Base-by-base conservation (phyloP, 2,113 vertebrate species). In the Prietella phreatophila region DNA sequence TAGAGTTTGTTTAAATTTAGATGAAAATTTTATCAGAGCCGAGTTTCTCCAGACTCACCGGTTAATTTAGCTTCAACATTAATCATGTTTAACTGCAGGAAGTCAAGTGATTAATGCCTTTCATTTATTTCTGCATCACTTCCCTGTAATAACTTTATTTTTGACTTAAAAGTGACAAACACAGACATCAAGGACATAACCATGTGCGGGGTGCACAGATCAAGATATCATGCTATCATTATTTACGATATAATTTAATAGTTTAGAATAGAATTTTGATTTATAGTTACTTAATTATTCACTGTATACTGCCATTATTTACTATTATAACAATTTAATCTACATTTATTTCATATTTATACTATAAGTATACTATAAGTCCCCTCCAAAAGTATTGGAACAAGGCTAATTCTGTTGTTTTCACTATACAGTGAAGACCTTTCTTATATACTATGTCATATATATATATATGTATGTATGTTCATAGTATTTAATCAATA, bases 11-110 rank as follows among this genome's bases (percentile, higher is more conserved):
- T 71, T 19, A 11, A 56, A 82, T 82, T 83, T 63, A 25, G 33
- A 65, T 80, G 7, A 67, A 80, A 53, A n/a, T 79, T 86, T 86
- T 50, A 55, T 86, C 78, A 81, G 61, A 81, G 60, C 42, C 11
- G 20, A 14, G 76, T 80, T 81, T 81, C 5, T 55, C 75, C 75
- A 81, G 60, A 80, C 80, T 67, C 19, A 10, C 42, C 3, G 36
- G 36, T 22, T 42, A 20, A 80, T 65, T 67, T n/a, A 13, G 27
- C 53, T 80, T 65, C 50, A 63, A 63, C 58, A 65, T 78, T 63
- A 86, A 79, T 85, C 53, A 85, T 10, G 27, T 82, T 60, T 78
- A 80, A 55, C n/a, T 58, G 47, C 47, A 30, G 76, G 47, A 55
- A 13, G 76, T 79, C 50, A 9, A 19, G 75, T 50, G 76, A 78